Evolutionary conservation across 2,888 invertebrate genomes (phyloP).

Genomic region (Gnatocerus cornutus): DNA sequence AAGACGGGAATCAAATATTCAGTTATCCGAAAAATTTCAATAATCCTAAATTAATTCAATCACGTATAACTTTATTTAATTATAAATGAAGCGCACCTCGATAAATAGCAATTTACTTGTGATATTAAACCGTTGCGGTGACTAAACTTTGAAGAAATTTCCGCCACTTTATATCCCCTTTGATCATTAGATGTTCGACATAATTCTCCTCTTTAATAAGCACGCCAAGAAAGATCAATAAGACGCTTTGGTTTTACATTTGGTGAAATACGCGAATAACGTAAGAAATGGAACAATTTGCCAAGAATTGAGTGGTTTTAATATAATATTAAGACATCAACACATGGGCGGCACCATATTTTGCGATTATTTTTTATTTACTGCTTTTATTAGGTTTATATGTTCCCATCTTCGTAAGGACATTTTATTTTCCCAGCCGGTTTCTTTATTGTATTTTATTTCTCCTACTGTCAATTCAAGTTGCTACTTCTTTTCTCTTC

Average conservation of each 20-base stretch:
- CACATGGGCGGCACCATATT: slow-evolving; percentile 7
- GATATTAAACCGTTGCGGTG: slow-evolving; percentile 32
- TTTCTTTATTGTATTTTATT: slow-evolving; percentile 34
- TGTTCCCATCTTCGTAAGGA: slow-evolving; percentile 10
- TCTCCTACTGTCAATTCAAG: slow-evolving; percentile 26
- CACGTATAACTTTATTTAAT: slow-evolving; percentile 24
- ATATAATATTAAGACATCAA: slow-evolving; percentile 9
- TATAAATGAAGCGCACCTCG: slow-evolving; percentile 12
- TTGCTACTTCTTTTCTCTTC: slow-evolving; percentile 32
- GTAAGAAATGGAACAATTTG: no score
- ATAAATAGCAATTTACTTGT: slow-evolving; percentile 32
- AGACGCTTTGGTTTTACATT: no score
- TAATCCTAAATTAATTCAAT: slow-evolving; percentile 17
- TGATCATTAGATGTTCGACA: slow-evolving; percentile 1
- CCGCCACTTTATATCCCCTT: slow-evolving; percentile 29
- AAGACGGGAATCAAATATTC: no score
- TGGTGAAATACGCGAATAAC: no score
- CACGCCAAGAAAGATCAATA: no score
- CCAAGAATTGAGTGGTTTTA: slow-evolving; percentile 1
- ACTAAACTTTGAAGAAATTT: slow-evolving; percentile 36
- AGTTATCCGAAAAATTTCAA: slow-evolving; percentile 8
- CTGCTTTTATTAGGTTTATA: slow-evolving; percentile 27
- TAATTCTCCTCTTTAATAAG: neutral
- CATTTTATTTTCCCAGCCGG: slow-evolving; percentile 33
- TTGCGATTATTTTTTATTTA: slow-evolving; percentile 32